Evolutionary conservation across 2,888 invertebrate genomes (phyloP).

Genomic region (Lithophane socia): DNA sequence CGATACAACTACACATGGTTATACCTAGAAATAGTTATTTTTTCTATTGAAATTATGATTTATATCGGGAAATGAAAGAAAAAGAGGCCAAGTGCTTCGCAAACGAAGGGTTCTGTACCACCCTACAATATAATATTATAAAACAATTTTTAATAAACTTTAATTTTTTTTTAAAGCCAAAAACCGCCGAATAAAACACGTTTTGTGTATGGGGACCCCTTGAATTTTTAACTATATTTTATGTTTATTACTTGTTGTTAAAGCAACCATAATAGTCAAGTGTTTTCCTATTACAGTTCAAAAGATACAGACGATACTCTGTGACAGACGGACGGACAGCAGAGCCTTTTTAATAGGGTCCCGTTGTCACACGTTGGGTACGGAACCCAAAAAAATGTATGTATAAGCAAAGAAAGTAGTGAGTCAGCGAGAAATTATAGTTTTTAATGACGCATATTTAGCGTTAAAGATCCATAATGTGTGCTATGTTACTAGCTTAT

Average conservation of each 20-base stretch:
- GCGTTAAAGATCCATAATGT: not conserved
- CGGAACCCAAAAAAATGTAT: not conserved
- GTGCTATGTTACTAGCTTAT: conserved; percentile 18
- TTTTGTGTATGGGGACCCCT: no score
- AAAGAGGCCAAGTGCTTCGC: not conserved
- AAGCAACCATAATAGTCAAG: not conserved
- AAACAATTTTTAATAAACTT: not conserved
- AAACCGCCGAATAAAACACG: not conserved
- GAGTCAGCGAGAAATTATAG: conserved; percentile 23
- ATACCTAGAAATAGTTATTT: conserved; percentile 12
- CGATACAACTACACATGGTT: conserved; percentile 46
- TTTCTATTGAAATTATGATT: conserved; percentile 25
- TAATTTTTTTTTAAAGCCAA: not conserved
- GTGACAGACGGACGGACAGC: not conserved
- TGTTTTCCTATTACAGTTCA: no score
- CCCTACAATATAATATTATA: not conserved
- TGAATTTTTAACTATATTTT: not conserved
- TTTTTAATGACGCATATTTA: conserved; percentile 24
- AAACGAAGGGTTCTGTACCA: not conserved
- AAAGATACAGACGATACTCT: not conserved
- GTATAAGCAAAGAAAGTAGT: conserved; percentile 4
- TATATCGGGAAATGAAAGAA: conserved; percentile 11
- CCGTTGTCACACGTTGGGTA: not conserved
- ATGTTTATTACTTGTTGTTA: not conserved
- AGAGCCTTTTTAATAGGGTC: not conserved